Percentiles rank a stretch among this genome's conserved stretches.
Evolutionary conservation across 2,113 vertebrate species (phyloP).

Genomic region (Cnemophilus loriae): DNA sequence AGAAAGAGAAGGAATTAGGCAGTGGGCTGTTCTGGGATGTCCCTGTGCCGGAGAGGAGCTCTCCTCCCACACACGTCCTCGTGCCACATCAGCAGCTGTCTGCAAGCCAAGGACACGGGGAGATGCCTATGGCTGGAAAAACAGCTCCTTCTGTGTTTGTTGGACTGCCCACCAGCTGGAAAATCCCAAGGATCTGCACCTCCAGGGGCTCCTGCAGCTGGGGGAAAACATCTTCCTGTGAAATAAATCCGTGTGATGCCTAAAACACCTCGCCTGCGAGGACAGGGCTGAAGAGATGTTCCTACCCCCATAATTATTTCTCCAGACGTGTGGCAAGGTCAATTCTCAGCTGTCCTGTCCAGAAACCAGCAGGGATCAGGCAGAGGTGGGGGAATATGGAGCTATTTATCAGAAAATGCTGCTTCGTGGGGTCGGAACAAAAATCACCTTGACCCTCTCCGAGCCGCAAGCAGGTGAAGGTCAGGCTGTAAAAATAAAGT

Average conservation of each 20-base stretch:
- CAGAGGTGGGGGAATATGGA: not conserved
- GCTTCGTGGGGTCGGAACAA: rapidly evolving
- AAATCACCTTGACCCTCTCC: not conserved
- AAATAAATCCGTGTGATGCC: not conserved
- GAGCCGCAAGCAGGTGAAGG: rapidly evolving
- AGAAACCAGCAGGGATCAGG: not conserved
- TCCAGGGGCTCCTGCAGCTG: constrained; percentile 5
- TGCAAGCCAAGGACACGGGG: not conserved
- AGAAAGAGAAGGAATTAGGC: not conserved
- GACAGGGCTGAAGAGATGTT: not conserved
- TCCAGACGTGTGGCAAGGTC: not conserved
- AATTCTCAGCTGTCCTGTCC: not conserved
- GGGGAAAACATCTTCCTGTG: not conserved
- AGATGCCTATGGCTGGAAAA: constrained; percentile 42
- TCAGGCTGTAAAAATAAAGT: not conserved
- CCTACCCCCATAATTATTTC: not conserved
- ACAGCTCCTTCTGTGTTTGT: not conserved
- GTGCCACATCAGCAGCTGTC: constrained; percentile 48
- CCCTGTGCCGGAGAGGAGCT: not conserved
- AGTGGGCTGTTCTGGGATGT: not conserved
- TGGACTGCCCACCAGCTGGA: not conserved
- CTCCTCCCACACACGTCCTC: not conserved
- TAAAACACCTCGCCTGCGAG: not conserved
- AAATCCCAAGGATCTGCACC: not conserved
- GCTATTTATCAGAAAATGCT: not conserved